These are phyloP conservation scores for Dioctria rufipes DNA, from an alignment of 2,888 invertebrate genomes.

Conservation along the genomic window DNA sequence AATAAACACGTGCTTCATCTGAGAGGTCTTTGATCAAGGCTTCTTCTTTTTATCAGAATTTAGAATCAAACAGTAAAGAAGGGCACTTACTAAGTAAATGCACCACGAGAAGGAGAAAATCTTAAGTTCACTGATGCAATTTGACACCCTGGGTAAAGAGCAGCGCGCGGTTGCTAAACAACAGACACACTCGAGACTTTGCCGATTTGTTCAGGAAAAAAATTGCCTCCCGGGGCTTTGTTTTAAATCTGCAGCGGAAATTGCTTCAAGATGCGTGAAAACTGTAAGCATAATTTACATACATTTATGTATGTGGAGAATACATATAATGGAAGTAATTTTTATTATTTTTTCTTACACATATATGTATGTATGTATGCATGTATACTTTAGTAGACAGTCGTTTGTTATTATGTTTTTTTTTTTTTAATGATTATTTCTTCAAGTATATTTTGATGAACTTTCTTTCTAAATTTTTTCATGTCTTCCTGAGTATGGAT, in stretches of 20 bases:
- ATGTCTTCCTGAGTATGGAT: too few species aligned
- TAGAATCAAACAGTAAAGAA: not conserved
- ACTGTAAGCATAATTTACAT: slow-evolving; percentile 6
- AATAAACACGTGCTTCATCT: not conserved
- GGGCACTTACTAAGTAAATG: not conserved
- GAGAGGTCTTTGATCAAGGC: not conserved
- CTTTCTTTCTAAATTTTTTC: too few species aligned
- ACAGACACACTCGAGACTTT: not conserved
- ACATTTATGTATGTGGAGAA: not conserved
- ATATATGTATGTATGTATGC: too few species aligned
- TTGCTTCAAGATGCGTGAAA: slow-evolving; percentile 39
- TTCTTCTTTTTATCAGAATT: not conserved
- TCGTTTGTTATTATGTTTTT: too few species aligned
- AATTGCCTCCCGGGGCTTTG: slow-evolving; percentile 14
- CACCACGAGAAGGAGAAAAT: not conserved
- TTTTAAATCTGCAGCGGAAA: slow-evolving; percentile 28
- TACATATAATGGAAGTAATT: too few species aligned
- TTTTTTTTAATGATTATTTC: too few species aligned
- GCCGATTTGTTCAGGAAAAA: not conserved
- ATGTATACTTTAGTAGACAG: too few species aligned
- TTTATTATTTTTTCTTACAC: too few species aligned
- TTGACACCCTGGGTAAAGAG: slow-evolving; percentile 28
- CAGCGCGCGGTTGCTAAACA: slow-evolving; percentile 7
- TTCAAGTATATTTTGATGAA: too few species aligned
- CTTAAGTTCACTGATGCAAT: slow-evolving; percentile 38